A percentile compares a stretch with the other conserved stretches of the same genome.
These are phyloP conservation scores for Ochropleura plecta DNA, from an alignment of 2,888 invertebrate genomes.

Conservation along the genomic window DNA sequence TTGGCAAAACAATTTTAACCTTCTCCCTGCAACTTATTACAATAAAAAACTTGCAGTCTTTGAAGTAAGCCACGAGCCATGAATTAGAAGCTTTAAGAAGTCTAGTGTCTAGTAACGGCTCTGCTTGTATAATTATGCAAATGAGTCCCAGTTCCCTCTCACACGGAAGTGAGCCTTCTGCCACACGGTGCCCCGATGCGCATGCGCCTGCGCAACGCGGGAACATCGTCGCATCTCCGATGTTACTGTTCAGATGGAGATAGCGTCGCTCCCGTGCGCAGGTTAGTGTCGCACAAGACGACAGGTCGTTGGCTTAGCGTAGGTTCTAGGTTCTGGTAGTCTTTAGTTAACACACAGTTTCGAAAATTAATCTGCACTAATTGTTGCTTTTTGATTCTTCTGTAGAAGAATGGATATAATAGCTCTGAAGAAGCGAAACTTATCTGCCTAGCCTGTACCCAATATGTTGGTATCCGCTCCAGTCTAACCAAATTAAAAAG, in stretches of 20 bases:
- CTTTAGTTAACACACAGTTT: too few species aligned
- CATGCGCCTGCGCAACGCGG: slow-evolving; percentile 30
- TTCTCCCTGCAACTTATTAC: neutral
- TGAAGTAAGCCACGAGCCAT: neutral
- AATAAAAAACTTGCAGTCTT: neutral
- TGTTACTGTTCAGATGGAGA: slow-evolving; percentile 55
- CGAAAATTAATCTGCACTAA: too few species aligned
- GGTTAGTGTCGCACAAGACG: slow-evolving; percentile 43
- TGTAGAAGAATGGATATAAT: too few species aligned
- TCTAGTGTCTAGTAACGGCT: neutral
- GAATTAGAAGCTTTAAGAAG: neutral
- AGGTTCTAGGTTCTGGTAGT: slow-evolving; percentile 19
- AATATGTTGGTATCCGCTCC: too few species aligned
- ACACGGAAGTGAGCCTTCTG: slow-evolving; percentile 45
- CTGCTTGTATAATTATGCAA: slow-evolving; percentile 3
- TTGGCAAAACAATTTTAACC: neutral
- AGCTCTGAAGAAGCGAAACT: too few species aligned
- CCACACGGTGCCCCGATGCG: neutral
- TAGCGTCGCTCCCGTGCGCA: slow-evolving; percentile 62
- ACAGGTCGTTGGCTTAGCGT: slow-evolving; percentile 42
- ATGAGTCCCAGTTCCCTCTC: slow-evolving; percentile 16
- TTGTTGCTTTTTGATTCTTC: too few species aligned
- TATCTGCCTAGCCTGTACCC: too few species aligned
- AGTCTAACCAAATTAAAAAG: too few species aligned
- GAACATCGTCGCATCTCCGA: slow-evolving; percentile 50